A percentile compares a stretch with the other conserved stretches of the same genome.
These are phyloP conservation scores for Tineola bisselliella DNA, from an alignment of 2,888 invertebrate species.

Conservation along the genomic window DNA sequence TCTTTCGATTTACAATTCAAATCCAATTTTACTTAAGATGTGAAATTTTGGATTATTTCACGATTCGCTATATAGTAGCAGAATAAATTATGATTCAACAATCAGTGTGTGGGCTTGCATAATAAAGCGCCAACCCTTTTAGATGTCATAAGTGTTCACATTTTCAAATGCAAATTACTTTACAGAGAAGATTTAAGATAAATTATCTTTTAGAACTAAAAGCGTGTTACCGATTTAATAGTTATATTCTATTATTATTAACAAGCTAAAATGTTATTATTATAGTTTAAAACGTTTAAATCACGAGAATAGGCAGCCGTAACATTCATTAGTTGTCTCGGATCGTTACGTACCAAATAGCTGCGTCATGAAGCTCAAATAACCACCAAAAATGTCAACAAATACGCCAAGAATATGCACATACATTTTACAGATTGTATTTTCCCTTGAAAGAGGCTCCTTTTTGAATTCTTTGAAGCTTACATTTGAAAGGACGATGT, in stretches of 20 bases:
- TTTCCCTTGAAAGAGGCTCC: neutral
- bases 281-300: neutral
- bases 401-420: neutral
- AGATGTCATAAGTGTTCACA: neutral
- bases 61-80: too few species aligned
- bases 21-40: too few species aligned
- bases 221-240: too few species aligned
- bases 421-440: slow-evolving; percentile 5
- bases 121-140: neutral
- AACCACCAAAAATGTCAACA: slow-evolving; percentile 1
- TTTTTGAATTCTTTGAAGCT: neutral
- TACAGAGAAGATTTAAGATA: too few species aligned
- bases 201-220: too few species aligned
- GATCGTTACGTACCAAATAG: slow-evolving; percentile 5
- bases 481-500: neutral
- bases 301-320: neutral
- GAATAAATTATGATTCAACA: neutral
- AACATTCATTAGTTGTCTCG: slow-evolving; percentile 7
- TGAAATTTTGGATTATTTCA: too few species aligned
- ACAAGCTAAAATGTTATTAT: too few species aligned
- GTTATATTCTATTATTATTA: too few species aligned
- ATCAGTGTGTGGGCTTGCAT: neutral
- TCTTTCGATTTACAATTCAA: neutral
- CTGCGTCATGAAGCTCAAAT: neutral
- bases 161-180: neutral